A percentile compares a stretch with the other conserved stretches of the same genome.
These are phyloP conservation scores for Calidris pugnax DNA, from an alignment of 2,113 vertebrate genomes.

Conservation along the genomic window DNA sequence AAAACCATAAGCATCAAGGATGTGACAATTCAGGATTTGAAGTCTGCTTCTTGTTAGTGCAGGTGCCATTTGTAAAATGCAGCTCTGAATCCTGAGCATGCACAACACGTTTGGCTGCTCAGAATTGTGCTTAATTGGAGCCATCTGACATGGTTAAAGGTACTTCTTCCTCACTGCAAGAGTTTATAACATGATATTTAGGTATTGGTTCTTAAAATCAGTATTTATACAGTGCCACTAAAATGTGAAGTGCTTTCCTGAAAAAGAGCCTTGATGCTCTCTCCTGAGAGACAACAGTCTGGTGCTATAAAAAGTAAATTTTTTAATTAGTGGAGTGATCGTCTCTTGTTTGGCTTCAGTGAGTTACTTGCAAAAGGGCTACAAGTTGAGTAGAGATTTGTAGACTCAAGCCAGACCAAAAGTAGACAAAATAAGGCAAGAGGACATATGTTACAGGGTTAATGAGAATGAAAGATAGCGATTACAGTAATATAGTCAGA, in stretches of 20 bases:
- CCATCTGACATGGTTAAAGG: neutral
- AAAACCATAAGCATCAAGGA: neutral
- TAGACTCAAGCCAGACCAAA: neutral
- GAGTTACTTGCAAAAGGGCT: neutral
- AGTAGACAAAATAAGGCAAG: neutral
- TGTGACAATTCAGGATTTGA: neutral
- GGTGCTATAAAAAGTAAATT: neutral
- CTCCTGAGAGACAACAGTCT: neutral
- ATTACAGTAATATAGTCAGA: neutral
- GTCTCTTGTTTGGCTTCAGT: neutral
- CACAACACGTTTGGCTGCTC: rapidly evolving
- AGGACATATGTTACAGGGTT: neutral
- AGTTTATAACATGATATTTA: neutral
- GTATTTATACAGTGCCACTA: neutral
- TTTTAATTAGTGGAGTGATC: neutral
- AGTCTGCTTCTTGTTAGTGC: neutral
- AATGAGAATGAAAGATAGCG: neutral
- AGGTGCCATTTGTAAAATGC: neutral
- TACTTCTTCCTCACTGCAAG: neutral
- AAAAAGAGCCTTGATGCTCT: neutral
- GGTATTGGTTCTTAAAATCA: neutral
- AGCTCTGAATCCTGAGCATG: neutral
- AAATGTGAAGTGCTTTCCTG: neutral
- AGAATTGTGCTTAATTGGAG: neutral
- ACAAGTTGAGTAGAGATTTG: neutral